phyloP scores from a whole-genome alignment of 2,113 vertebrate genomes.

The Alethe castanea region DNA sequence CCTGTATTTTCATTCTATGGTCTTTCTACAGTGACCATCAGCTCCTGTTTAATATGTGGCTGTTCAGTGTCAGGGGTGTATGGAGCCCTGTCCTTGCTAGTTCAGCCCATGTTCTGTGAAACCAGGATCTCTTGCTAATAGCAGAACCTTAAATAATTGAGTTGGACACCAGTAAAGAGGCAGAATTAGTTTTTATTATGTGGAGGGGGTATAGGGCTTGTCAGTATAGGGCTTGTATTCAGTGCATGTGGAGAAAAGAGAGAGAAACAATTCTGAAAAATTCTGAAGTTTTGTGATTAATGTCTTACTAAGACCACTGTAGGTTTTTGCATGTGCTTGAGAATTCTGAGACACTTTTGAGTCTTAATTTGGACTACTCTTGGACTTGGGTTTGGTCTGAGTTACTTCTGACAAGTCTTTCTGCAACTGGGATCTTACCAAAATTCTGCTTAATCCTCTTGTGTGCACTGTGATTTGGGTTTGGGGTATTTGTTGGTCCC shows the following conservation, averaged over 20 bases:
- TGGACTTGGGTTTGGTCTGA: not conserved
- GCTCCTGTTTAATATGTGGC: not conserved
- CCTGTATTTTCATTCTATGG: not conserved
- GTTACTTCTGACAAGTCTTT: not conserved
- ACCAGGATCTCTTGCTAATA: not conserved
- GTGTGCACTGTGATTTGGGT: not conserved
- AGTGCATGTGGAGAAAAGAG: not conserved
- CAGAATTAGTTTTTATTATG: not conserved
- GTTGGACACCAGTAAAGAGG: not conserved
- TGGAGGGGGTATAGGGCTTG: not conserved
- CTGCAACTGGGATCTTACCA: not conserved
- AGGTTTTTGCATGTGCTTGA: not conserved
- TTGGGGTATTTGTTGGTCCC: not conserved
- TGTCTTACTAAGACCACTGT: not conserved
- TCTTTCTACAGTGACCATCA: not conserved
- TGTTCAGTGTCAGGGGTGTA: not conserved
- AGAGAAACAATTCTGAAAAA: not conserved
- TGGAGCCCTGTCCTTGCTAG: not conserved
- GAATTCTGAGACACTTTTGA: not conserved
- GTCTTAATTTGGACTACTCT: not conserved
- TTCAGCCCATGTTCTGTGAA: not conserved
- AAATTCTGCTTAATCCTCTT: not conserved
- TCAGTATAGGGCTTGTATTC: not conserved
- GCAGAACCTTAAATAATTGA: not conserved
- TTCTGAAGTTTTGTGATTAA: not conserved